phyloP scores from a whole-genome alignment of 2,888 invertebrate species.

The Malachius bipustulatus region DNA sequence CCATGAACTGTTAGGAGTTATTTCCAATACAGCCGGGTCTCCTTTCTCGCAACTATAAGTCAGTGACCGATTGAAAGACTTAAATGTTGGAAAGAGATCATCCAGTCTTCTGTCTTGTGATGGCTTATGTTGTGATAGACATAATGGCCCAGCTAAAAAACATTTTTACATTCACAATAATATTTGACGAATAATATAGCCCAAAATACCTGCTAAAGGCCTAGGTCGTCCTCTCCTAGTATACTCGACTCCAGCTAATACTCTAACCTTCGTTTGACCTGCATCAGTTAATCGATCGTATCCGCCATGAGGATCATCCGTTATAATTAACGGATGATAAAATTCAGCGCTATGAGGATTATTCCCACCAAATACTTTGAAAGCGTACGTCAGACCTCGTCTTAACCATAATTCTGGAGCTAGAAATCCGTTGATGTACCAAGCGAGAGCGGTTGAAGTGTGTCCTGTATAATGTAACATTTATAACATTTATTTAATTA shows the following conservation, averaged over 20 bases:
- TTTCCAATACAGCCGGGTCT: constrained; percentile 59
- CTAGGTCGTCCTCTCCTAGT: constrained; percentile 71
- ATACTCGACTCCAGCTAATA: constrained; percentile 68
- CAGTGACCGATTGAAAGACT: constrained; percentile 72
- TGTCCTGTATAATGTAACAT: constrained; percentile 38
- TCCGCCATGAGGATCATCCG: constrained; percentile 74
- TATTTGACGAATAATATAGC: constrained; percentile 5
- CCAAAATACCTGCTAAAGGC: constrained; percentile 55
- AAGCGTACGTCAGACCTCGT: constrained; percentile 73
- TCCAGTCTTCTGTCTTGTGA: constrained; percentile 64
- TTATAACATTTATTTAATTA: constrained; percentile 5
- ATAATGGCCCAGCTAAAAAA: constrained; percentile 62
- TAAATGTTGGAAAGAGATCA: constrained; percentile 65
- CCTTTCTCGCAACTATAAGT: constrained; percentile 56
- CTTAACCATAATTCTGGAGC: constrained; percentile 80
- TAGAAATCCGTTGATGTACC: constrained; percentile 87
- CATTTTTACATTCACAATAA: constrained; percentile 8
- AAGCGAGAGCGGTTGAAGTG: constrained; percentile 61
- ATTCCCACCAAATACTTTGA: constrained; percentile 72
- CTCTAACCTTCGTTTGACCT: constrained; percentile 58
- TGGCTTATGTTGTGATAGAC: constrained; percentile 54
- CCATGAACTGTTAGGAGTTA: constrained; percentile 82
- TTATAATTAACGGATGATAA: constrained; percentile 85
- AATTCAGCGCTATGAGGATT: constrained; percentile 74
- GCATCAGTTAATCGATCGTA: constrained; percentile 61